Evolutionary conservation across 2,797 vertebrate species (phyloP).

Genomic region (Takifugu ocellatus): DNA sequence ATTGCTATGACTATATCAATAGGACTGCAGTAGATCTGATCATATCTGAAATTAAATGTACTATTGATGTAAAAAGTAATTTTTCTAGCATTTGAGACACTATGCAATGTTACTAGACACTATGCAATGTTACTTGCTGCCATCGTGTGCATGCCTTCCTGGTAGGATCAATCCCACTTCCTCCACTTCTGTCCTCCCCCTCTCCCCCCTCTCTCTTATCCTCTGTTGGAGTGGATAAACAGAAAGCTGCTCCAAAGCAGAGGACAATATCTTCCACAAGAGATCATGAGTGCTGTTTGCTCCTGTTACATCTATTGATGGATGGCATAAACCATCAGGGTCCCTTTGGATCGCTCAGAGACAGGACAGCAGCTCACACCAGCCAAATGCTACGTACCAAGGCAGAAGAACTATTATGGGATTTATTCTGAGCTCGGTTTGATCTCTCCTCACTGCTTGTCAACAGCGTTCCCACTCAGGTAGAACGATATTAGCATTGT

Average conservation of each 20-base stretch:
- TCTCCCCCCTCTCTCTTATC: slow-evolving; percentile 1
- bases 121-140: no score
- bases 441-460: slow-evolving; percentile 19
- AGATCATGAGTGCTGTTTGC: neutral
- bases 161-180: neutral
- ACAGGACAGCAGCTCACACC: neutral
- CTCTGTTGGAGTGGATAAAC: slow-evolving; percentile 13
- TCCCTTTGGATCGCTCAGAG: neutral
- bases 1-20: no score
- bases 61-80: no score
- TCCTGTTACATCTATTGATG: neutral
- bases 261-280: neutral
- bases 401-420: slow-evolving; percentile 23
- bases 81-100: no score
- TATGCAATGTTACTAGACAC: no score
- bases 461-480: slow-evolving; percentile 36
- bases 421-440: slow-evolving; percentile 13
- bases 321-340: neutral
- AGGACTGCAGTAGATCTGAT: no score
- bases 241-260: neutral
- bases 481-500: slow-evolving; percentile 13
- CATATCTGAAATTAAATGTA: no score
- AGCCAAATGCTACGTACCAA: neutral
- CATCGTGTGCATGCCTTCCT: neutral
- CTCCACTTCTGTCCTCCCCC: neutral